Evolutionary conservation across 2,113 vertebrate species (phyloP), one percentile per base, ranked within the genome.

Genomic region (Sinocyclocheilus anophthalmus): DNA sequence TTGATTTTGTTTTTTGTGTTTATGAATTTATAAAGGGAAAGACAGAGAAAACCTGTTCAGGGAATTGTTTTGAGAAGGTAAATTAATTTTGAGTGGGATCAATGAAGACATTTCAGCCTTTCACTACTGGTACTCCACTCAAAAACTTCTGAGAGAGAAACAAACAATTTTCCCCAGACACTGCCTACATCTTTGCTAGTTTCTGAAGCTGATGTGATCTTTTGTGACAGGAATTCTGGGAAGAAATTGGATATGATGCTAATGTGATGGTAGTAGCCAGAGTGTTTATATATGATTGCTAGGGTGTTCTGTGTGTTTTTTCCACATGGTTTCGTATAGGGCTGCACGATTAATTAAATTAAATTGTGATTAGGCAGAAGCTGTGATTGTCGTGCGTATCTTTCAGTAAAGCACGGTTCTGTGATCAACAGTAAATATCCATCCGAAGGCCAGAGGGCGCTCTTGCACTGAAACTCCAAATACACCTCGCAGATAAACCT

Each of bases 11-110:
- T 48, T 39, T 22, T 9, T 50, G 82, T 4, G 57, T 61, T 69
- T 39, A 81, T 78, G 63, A 37, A 39, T 50, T 45, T 39, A 81
- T 78, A 73, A 70, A 39, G 33, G 30, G 3, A 39, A 67, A 70
- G 2, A n/a, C 10, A 73, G 9, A 42, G 10, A 24, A n/a, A 73
- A n/a, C 37, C 33, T 22, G 33, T 22, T 39, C 16, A 11, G n/a
- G 65, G 8, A 70, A 53, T 50, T 48, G 20, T 79, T 59, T 33
- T 53, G 22, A 48, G 53, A 39, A 53, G 48, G 12, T 37, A 39
- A 81, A 63, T 11, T 0, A 11, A 39, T 48, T 42, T 20, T 7
- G 61, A 55, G 14, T 61, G 37, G 39, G 73, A 76, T 61, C 33
- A 59, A 39, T 59, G 76, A 2, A 39, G 30, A 59, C 20, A 33